A percentile compares a stretch with the other conserved stretches of the same genome.
These are phyloP conservation scores for Siniperca knerii DNA, from an alignment of 2,113 vertebrate species.

Conservation along the genomic window DNA sequence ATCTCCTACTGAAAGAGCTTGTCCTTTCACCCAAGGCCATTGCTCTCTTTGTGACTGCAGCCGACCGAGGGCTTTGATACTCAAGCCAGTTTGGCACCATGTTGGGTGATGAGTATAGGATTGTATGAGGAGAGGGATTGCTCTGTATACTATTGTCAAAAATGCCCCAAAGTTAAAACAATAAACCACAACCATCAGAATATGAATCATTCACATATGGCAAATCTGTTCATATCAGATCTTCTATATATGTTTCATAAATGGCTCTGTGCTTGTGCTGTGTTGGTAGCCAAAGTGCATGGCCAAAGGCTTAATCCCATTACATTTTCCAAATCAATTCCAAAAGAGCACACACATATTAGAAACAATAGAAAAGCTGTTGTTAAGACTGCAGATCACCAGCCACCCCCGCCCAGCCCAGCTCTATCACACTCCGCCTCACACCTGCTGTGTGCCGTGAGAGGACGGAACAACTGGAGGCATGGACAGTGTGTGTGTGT, in stretches of 20 bases:
- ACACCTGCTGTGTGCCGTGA: constrained; percentile 84
- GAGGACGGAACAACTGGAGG: constrained; percentile 82
- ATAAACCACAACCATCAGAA: constrained; percentile 9
- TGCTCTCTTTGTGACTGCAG: constrained; percentile 14
- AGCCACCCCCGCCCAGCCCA: constrained; percentile 31
- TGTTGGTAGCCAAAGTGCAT: constrained; percentile 28
- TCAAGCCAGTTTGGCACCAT: constrained; percentile 44
- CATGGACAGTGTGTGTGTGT: constrained; percentile 42
- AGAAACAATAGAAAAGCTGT: constrained; percentile 83
- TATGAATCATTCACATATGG: constrained; percentile 9
- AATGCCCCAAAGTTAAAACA: constrained; percentile 4
- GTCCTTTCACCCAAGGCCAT: constrained; percentile 30
- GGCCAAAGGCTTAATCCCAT: constrained; percentile 61
- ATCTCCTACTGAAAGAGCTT: constrained; percentile 28
- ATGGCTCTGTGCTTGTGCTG: constrained; percentile 13
- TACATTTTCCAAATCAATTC: constrained; percentile 68
- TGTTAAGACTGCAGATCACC: constrained; percentile 56
- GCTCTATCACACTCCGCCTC: constrained; percentile 55
- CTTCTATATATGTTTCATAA: constrained; percentile 10
- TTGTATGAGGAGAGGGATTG: constrained; percentile 13
- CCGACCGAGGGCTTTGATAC: constrained; percentile 21
- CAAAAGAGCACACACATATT: constrained; percentile 48
- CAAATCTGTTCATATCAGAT: constrained; percentile 9
- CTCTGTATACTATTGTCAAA: constrained; percentile 4
- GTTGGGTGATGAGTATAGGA: constrained; percentile 12